Base-by-base conservation (phyloP, 2,888 invertebrate genomes). In the Cataglyphis livida region DNA sequence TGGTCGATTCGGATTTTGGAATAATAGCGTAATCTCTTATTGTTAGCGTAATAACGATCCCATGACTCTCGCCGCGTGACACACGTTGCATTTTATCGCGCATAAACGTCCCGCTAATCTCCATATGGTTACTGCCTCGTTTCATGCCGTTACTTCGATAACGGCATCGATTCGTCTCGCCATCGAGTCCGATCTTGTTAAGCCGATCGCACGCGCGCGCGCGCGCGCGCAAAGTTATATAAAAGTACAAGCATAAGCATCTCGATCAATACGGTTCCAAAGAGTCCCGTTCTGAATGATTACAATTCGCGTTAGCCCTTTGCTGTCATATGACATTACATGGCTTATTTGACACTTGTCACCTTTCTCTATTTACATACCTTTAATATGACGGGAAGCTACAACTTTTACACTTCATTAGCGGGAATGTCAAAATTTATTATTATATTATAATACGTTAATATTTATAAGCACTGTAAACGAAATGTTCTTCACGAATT, bases 311-410 rank as follows among this genome's bases (percentile, higher is more conserved):
- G 21, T 32, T 74, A 44, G 44, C 9, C 44, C 15, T 32, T 32
- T 21, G 10, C 81, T 85, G 7, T 7, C 84, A 75, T 90, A 87
- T 83, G 84, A 70, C 81, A 86, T 88, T 86, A 85, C 79, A 86
- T 57, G 81, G 81, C 83, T 89, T 86, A 85, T 85, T 64, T 66
- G 68, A 48, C 81, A 5, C 18, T 66, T 66, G 68, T 61, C 81
- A 10, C 25, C n/a, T 28, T 7, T 21, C 32, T 18, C n/a, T 18
- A 75, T 75, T 48, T 48, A 32, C 44, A 62, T 62, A 35, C n/a
- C 4, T 76, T 66, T 66, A 65, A 44, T 10, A 15, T 15, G 25
- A 48, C 6, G 59, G 5, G 6, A 74, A 73, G 61, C 32, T 35
- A 35, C 6, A 35, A 35, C 10, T 71, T 38, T 5, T 73, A 41